phyloP scores from a whole-genome alignment of 2,113 vertebrate genomes.

The Isichthys henryi region DNA sequence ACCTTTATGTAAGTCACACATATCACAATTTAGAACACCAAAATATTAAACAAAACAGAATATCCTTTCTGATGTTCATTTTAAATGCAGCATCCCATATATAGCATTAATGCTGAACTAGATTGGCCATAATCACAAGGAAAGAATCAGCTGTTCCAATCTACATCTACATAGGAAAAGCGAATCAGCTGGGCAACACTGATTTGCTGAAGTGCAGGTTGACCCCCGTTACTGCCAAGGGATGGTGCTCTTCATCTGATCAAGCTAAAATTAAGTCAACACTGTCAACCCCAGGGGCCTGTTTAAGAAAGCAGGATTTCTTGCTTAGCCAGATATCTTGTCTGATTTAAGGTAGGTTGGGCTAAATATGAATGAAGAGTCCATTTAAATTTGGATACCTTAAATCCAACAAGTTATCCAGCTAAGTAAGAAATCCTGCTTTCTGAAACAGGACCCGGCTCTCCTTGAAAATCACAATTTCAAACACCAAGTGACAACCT shows the following conservation, averaged over 20 bases:
- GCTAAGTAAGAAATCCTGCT: too few relatives aligned
- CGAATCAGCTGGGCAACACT: not conserved
- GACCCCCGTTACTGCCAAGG: not conserved
- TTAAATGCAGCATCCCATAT: not conserved
- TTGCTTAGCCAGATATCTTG: too few relatives aligned
- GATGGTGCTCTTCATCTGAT: not conserved
- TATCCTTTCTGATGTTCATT: not conserved
- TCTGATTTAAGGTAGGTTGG: too few relatives aligned
- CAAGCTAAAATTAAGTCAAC: not conserved
- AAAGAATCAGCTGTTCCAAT: not conserved
- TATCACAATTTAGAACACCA: not conserved
- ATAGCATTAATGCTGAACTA: not conserved
- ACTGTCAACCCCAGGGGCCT: not conserved
- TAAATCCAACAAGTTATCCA: too few relatives aligned
- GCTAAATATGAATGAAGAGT: too few relatives aligned
- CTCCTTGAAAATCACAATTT: not conserved
- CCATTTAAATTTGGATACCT: too few relatives aligned
- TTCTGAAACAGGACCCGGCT: not conserved
- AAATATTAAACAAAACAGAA: not conserved
- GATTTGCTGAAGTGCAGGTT: not conserved
- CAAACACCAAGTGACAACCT: not conserved
- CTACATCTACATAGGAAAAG: not conserved
- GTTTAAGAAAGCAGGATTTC: too few relatives aligned
- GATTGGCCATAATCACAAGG: not conserved
- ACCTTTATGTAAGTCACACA: not conserved